Evolutionary conservation across 2,888 invertebrate species (phyloP), one percentile per base, ranked within the genome.

Genomic region (Dasysyrphus tricinctus): DNA sequence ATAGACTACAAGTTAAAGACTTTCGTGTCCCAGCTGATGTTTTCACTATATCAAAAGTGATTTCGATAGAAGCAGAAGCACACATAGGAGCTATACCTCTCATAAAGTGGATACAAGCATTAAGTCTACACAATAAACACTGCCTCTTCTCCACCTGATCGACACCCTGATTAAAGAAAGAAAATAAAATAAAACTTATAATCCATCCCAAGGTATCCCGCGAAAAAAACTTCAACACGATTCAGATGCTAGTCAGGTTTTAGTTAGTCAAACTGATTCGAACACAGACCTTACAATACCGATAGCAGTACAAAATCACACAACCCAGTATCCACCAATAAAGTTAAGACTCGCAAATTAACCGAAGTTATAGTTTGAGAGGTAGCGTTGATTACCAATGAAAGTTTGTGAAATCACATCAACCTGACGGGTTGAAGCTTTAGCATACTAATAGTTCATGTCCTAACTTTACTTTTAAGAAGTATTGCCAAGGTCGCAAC

Each of bases 221-320:
- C 51, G 39, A 67, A 69, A 67, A 69, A 69, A 77, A 49, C 72
- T 51, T 59, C 84, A 37, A 19, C 49, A 80, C 75, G 72, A 72
- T 77, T 81, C 69, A 14, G 69, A 78, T 81, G 85, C 74, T 16
- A 65, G 74, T 69, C 86, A 79, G 82, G 86, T 86, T 85, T 61
- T 78, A 44, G 29, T 70, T 59, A 47, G 73, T 54, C 72, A 72
- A 80, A 67, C 72, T 47, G 69, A 75, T 73, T 80, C 69, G 32
- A 57, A 57, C 16, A 42, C 73, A 44, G n/a, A 39, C 49, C 54
- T 69, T n/a, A 67, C 47, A 63, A 63, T 32, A 63, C 57, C 37
- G 6, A 54, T 54, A 73, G 44, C 61, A 63, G 42, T 73, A 24
- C 76, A 12, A 37, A 54, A 54, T 14, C 69, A 73, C 54, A 74